A percentile compares a stretch with the other conserved stretches of the same genome.
Conservation (phyloP, 2,797 vertebrate species). For the Mormyrops attenuatus region DNA sequence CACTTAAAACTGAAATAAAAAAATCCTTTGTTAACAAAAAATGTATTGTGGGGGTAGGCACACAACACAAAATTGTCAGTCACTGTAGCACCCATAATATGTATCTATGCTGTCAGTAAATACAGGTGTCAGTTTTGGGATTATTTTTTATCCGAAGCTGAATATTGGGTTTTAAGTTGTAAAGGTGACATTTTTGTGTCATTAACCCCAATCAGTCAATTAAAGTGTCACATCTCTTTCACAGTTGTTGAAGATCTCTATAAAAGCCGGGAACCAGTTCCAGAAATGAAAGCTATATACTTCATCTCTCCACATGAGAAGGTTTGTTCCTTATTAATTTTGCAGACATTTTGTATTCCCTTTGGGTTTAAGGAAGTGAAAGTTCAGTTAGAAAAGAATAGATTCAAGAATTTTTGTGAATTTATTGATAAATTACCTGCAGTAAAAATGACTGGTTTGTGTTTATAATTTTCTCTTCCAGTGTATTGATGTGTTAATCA, state of each 20-base stretch:
- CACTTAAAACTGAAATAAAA: background rate
- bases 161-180: background rate
- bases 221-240: background rate
- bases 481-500: slow-evolving; percentile 84
- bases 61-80: background rate
- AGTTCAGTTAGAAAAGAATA: background rate
- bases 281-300: slow-evolving; percentile 91
- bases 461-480: slow-evolving; percentile 41
- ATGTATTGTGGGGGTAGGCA: background rate
- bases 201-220: background rate
- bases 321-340: slow-evolving; percentile 55
- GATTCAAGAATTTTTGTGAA: background rate
- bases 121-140: background rate
- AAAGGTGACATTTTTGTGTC: background rate
- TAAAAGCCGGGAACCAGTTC: slow-evolving; percentile 85
- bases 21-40: background rate
- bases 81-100: background rate
- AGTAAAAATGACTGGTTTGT: background rate
- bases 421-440: background rate
- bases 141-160: background rate
- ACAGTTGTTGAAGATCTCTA: slow-evolving; percentile 91
- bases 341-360: background rate
- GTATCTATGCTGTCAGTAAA: background rate
- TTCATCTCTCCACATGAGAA: slow-evolving; percentile 85
- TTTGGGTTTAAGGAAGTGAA: background rate